Percentiles rank a stretch among this genome's conserved stretches.
phyloP scores from a whole-genome alignment of 2,113 vertebrate genomes.

The Mus spicilegus region DNA sequence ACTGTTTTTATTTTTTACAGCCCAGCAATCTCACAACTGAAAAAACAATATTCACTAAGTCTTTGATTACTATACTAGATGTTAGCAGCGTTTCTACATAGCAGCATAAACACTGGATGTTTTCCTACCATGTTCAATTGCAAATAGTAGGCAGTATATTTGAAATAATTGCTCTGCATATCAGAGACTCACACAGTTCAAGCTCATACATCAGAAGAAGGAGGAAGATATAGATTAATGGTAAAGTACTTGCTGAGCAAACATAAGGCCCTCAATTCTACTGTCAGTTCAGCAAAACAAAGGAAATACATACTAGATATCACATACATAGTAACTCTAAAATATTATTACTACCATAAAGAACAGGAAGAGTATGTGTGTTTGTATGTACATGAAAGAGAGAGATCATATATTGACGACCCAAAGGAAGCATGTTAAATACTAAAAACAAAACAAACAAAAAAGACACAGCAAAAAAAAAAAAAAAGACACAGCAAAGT shows the following conservation, averaged over 20 bases:
- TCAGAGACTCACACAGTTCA: neutral
- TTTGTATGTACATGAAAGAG: too few relatives aligned
- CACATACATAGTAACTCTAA: neutral
- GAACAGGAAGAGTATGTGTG: neutral
- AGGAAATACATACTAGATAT: neutral
- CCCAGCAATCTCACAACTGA: neutral
- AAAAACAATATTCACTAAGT: neutral
- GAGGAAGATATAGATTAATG: neutral
- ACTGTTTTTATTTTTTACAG: neutral
- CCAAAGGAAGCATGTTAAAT: neutral
- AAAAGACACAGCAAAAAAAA: neutral
- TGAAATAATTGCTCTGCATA: neutral
- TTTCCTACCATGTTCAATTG: constrained; percentile 5
- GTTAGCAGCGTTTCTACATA: neutral
- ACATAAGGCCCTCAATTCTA: neutral
- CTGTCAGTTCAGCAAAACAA: neutral
- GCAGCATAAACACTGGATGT: neutral
- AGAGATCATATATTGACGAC: too few relatives aligned
- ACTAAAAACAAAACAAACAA: neutral
- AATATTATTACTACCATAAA: neutral
- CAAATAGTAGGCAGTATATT: neutral
- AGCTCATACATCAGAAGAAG: neutral
- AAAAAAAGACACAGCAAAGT: neutral
- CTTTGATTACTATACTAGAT: neutral
- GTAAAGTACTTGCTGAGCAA: neutral